Base-by-base conservation (phyloP, 2,888 invertebrate genomes). In the Cephus sareptanus region DNA sequence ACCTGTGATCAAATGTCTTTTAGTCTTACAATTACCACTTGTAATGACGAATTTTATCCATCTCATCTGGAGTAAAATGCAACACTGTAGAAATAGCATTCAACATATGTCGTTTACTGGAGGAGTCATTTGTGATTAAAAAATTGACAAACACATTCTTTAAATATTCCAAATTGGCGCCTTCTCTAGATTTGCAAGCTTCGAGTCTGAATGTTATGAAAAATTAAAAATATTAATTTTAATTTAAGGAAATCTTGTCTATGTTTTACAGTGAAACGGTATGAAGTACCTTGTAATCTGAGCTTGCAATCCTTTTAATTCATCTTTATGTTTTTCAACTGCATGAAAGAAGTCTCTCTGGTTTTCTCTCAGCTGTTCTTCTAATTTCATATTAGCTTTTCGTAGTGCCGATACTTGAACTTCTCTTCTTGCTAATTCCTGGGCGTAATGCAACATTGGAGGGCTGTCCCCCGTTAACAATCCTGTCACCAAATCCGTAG, bases 121-220 rank as follows among this genome's bases (percentile, higher is more conserved):
- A 94, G 56, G 93, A 91, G 90, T 96, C 96, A 0, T 93, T 93
- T 1, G 95, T 95, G 79, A 95, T 93, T 56, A 98, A 92, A 89
- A 95, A 98, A 81, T 96, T 96, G 76, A 97, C 94, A 76, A 97
- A 95, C 6, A 98, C 97, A 92, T 98, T 98, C 91, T 98, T 97
- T 78, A 98, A 91, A 89, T 98, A 98, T 90, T 98, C 98, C 69
- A 98, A 92, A 91, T 97, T 98, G 0, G 97, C 97, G 11, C 96
- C 96, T 91, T 97, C 97, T 0, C 97, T 93, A 2, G 96, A 95
- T 86, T 96, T 96, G 84, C 94, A 95, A n/a, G 95, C 93, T 85
- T 95, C 94, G 79, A 95, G 91, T 86, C 96, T 95, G 90, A 89
- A 82, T 37, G 73, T 71, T n/a, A 73, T 23, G 34, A 79, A 35